phyloP scores from a whole-genome alignment of 1,140 invertebrate species.

The Caerostris extrusa region DNA sequence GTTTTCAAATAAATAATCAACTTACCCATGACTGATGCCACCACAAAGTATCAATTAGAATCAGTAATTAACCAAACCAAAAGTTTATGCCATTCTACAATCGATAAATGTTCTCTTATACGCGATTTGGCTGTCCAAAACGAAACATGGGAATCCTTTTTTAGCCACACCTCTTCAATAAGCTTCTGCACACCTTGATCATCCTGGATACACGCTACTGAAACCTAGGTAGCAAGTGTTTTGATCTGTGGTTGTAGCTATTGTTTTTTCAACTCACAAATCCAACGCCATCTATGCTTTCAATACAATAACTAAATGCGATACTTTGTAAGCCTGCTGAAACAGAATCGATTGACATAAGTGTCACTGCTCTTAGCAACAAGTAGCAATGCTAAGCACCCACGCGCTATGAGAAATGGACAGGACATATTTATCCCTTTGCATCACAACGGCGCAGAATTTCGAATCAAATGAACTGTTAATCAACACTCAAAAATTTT shows the following conservation, averaged over 20 bases:
- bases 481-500: no score
- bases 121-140: neutral
- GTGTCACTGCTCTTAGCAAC: no score
- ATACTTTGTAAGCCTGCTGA: no score
- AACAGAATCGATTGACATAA: no score
- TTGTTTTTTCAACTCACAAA: slow-evolving; percentile 24
- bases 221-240: slow-evolving; percentile 33
- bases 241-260: neutral
- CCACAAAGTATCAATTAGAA: neutral
- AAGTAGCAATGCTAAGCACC: no score
- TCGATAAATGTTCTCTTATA: neutral
- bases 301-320: slow-evolving; percentile 3
- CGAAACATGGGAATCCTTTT: neutral
- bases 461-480: no score
- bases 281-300: slow-evolving; percentile 41
- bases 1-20: neutral
- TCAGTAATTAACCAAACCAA: no score
- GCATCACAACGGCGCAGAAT: no score
- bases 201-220: slow-evolving; percentile 55
- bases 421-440: no score
- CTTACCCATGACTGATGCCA: neutral
- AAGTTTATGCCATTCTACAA: slow-evolving; percentile 2
- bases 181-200: slow-evolving; percentile 34
- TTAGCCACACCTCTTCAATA: slow-evolving; percentile 19
- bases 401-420: no score